phyloP scores from a whole-genome alignment of 2,888 invertebrate genomes.

The Aspidiotus destructor region DNA sequence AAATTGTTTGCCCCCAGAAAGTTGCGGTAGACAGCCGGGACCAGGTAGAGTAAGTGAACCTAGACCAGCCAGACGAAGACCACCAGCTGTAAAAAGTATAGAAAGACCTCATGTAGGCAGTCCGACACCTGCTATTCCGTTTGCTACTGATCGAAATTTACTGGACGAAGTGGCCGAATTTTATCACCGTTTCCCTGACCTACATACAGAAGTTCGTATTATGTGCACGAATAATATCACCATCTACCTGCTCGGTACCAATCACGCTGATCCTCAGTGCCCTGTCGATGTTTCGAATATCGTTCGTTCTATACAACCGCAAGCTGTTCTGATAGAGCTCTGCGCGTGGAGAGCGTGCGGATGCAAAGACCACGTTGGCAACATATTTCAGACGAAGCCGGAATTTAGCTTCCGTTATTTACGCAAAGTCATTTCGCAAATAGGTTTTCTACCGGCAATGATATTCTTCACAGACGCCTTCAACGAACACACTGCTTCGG shows the following conservation, averaged over 20 bases:
- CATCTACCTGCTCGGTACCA: conserved; percentile 27
- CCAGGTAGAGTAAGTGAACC: no score
- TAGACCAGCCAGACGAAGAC: no score
- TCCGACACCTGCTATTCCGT: not conserved
- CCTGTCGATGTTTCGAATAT: conserved; percentile 21
- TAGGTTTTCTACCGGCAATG: conserved; percentile 28
- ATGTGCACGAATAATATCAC: conserved; percentile 10
- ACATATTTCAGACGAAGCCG: conserved; percentile 27
- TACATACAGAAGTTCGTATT: conserved; percentile 22
- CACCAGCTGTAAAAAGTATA: no score
- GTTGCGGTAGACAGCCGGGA: no score
- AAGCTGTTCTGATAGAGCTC: conserved; percentile 19
- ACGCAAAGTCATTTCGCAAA: conserved; percentile 17
- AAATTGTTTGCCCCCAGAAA: no score
- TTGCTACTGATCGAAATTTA: not conserved
- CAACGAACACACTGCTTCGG: conserved; percentile 18
- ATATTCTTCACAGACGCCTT: conserved; percentile 29
- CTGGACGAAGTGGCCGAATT: conserved; percentile 22
- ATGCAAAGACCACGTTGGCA: conserved; percentile 16
- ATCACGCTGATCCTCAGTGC: conserved; percentile 30
- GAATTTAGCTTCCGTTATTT: conserved; percentile 20
- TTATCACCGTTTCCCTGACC: conserved; percentile 15
- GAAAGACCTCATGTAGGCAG: no score
- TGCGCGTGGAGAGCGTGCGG: conserved; percentile 29
- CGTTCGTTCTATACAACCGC: conserved; percentile 16